Base-by-base conservation (phyloP, 1,140 invertebrate species). In the Colletes gigas region DNA sequence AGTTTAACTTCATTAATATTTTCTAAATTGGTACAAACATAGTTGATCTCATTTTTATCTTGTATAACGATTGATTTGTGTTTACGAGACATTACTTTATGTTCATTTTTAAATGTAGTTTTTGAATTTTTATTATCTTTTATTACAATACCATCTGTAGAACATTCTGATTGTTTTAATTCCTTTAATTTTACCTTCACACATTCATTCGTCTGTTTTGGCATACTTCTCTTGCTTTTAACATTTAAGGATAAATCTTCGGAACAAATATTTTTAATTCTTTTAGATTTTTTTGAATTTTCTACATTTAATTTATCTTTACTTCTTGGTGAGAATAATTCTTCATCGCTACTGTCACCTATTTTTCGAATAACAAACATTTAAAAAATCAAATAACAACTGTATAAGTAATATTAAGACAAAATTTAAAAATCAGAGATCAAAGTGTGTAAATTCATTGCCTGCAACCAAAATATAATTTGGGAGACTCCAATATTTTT, bases 361-460 rank as follows among this genome's bases (percentile, higher is more conserved):
- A 21, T 9, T 77, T 66, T 73, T 52, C 57, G 88, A 82, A 55
- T 39, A 77, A 52, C 7, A 62, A 83, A 60, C 41, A 66, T 62
- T 52, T 60, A 76, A 57, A 55, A 50, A 44, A 60, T n/a, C 63
- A 62, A 71, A 21, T 30, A 21, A 78, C 5, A 8, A 8, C 54
- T 59, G 21, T 19, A 59, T 8, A 60, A 68, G 14, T 50, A 73
- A 47, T 57, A 67, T 14, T 82, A 50, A 10, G 59, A 76, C 12
- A 54, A 54, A 47, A 75, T 59, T 7, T 68, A 79, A 78, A 44
- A 54, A 88, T 93, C 92, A 93, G 92, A 60, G 92, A 93, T 93
- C 92, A 93, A 93, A 93, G 92, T 93, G 91, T 87, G 44, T 87
- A 89, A 81, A 83, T 68, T 93, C 92, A 93, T 89, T 86, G 92